phyloP scores from a whole-genome alignment of 2,113 vertebrate genomes.

The Crotalus viridis region DNA sequence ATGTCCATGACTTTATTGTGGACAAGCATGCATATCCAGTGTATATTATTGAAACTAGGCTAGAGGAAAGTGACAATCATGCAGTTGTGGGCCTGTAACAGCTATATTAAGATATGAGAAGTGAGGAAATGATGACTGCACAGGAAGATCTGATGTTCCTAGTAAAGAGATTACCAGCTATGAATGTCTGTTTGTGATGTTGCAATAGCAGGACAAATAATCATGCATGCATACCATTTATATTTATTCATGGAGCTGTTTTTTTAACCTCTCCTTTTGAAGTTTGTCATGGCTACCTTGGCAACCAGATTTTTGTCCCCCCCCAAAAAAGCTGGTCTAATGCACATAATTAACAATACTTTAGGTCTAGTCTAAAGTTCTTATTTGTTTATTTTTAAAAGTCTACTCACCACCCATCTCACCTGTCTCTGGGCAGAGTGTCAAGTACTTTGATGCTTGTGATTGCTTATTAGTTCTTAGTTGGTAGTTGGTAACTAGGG shows the following conservation, averaged over 20 bases:
- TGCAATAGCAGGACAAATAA: background rate
- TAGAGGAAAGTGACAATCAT: too few relatives aligned
- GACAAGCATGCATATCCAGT: too few relatives aligned
- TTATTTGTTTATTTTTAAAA: background rate
- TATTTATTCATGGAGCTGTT: background rate
- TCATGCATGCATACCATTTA: background rate
- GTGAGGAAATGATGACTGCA: background rate
- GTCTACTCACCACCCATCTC: background rate
- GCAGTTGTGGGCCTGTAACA: too few relatives aligned
- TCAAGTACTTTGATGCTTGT: background rate
- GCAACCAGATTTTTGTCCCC: background rate
- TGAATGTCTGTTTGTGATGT: background rate
- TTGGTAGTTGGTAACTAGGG: background rate
- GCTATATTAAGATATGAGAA: too few relatives aligned
- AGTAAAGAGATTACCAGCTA: background rate
- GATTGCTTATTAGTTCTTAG: background rate
- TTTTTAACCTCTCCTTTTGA: background rate
- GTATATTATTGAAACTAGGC: too few relatives aligned
- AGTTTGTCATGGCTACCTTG: background rate
- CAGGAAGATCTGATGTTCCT: background rate
- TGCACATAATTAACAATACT: background rate
- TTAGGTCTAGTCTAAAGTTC: background rate
- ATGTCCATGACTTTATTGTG: background rate
- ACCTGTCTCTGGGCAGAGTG: background rate
- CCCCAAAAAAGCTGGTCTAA: background rate